Evolutionary conservation across 2,797 vertebrate genomes (phyloP).

Genomic region (Platalea minor): DNA sequence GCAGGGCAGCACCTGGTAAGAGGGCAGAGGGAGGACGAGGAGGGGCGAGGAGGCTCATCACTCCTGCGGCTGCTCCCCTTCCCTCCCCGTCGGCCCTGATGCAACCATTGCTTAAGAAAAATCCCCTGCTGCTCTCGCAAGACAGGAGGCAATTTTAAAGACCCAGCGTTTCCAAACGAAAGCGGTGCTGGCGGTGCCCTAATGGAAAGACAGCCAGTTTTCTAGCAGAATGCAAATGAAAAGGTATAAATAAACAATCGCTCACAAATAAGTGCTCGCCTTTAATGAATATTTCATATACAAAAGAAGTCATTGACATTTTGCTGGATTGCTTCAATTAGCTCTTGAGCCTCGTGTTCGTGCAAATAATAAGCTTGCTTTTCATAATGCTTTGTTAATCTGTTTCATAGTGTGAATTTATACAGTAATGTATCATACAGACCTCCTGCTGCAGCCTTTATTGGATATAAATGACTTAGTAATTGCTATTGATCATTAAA

Average conservation of each 20-base stretch:
- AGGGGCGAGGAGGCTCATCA: fast-evolving
- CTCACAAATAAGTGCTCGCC: slow-evolving; percentile 7
- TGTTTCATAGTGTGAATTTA: slow-evolving; percentile 62
- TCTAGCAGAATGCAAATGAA: slow-evolving; percentile 30
- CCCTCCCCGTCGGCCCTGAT: background rate
- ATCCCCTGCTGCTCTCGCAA: fast-evolving
- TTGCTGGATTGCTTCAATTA: slow-evolving; percentile 81
- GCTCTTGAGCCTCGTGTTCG: slow-evolving; percentile 56
- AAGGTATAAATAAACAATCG: slow-evolving; percentile 20
- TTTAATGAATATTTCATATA: slow-evolving; percentile 72
- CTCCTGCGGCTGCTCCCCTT: background rate
- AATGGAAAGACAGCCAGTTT: background rate
- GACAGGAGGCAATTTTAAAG: background rate
- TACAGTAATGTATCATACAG: background rate
- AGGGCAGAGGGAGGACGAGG: background rate
- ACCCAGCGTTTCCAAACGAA: background rate
- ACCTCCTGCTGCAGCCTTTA: slow-evolving; percentile 69
- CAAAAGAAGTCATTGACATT: slow-evolving; percentile 70
- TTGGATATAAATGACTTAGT: slow-evolving; percentile 69
- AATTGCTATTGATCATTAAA: slow-evolving; percentile 67
- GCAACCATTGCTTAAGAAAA: background rate
- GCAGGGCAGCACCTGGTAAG: background rate
- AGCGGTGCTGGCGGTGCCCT: background rate
- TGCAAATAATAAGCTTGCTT: slow-evolving; percentile 75
- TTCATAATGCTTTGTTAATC: slow-evolving; percentile 78